A percentile compares a stretch with the other conserved stretches of the same genome.
phyloP scores from a whole-genome alignment of 2,797 vertebrate genomes.

The Spinus pinus region DNA sequence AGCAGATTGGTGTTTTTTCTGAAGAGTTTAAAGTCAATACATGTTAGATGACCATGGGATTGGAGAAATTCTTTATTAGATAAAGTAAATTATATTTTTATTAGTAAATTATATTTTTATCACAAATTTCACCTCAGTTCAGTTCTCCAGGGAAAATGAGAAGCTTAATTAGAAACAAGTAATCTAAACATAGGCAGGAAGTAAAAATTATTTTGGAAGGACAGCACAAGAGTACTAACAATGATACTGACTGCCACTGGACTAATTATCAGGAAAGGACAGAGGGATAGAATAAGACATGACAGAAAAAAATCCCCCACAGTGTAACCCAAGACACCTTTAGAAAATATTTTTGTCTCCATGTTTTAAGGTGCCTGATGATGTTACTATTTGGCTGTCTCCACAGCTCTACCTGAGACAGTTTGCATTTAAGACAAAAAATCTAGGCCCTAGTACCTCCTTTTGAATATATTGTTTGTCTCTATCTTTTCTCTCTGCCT shows the following conservation, averaged over 20 bases:
- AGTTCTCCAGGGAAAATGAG: neutral
- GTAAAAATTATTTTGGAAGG: neutral
- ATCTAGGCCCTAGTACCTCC: neutral
- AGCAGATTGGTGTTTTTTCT: neutral
- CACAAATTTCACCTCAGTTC: neutral
- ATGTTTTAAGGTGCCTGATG: neutral
- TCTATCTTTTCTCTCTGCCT: neutral
- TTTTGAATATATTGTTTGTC: slow-evolving; percentile 42
- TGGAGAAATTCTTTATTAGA: neutral
- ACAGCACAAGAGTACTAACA: neutral
- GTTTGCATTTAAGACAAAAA: neutral
- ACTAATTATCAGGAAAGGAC: neutral
- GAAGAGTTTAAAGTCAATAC: neutral
- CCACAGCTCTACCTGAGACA: neutral
- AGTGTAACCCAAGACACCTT: neutral
- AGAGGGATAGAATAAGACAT: neutral
- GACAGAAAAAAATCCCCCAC: neutral
- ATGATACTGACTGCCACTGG: neutral
- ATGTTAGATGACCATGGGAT: neutral
- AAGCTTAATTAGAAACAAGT: neutral
- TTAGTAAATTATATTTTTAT: neutral
- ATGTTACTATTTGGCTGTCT: neutral
- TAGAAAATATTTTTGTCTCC: neutral
- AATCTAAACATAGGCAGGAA: neutral
- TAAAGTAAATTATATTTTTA: no score